These are phyloP conservation scores for Poecilobothrus nobilitatus DNA, from an alignment of 2,888 invertebrate genomes.

Conservation along the genomic window DNA sequence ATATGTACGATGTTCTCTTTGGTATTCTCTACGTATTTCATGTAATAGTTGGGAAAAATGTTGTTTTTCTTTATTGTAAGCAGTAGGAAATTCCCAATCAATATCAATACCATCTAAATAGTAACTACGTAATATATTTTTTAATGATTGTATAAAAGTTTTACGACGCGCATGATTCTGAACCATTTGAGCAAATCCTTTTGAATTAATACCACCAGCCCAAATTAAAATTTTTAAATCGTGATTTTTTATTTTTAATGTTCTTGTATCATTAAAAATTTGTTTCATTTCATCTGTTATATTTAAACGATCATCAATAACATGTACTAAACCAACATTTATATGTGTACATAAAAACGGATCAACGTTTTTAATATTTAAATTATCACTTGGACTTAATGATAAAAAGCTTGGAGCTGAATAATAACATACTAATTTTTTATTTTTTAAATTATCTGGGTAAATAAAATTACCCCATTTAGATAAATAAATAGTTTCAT, in stretches of 20 bases:
- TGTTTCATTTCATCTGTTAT: slow-evolving; percentile 45
- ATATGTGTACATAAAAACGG: slow-evolving; percentile 74
- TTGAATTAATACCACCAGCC: slow-evolving; percentile 53
- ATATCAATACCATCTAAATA: slow-evolving; percentile 47
- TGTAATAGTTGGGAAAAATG: slow-evolving; percentile 66
- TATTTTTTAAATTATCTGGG: slow-evolving; percentile 2
- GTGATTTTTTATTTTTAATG: slow-evolving; percentile 53
- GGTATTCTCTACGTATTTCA: slow-evolving; percentile 62
- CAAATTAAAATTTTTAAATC: slow-evolving; percentile 69
- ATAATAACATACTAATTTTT: slow-evolving; percentile 60
- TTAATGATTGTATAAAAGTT: slow-evolving; percentile 50
- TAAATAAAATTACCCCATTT: not conserved
- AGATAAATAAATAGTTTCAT: slow-evolving; percentile 16
- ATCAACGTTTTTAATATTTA: slow-evolving; percentile 54
- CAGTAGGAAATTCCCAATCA: slow-evolving; percentile 82
- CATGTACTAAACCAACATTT: slow-evolving; percentile 63
- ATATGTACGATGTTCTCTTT: slow-evolving; percentile 50
- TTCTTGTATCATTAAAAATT: slow-evolving; percentile 31
- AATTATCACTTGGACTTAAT: slow-evolving; percentile 28
- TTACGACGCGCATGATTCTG: slow-evolving; percentile 61
- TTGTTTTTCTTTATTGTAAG: slow-evolving; percentile 54
- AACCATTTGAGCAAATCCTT: slow-evolving; percentile 66
- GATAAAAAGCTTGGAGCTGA: slow-evolving; percentile 45
- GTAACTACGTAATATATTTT: slow-evolving; percentile 36
- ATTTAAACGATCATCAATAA: slow-evolving; percentile 53